Evolutionary conservation across 1,140 invertebrate genomes (phyloP).

Genomic region (Palaemon carinicauda): DNA sequence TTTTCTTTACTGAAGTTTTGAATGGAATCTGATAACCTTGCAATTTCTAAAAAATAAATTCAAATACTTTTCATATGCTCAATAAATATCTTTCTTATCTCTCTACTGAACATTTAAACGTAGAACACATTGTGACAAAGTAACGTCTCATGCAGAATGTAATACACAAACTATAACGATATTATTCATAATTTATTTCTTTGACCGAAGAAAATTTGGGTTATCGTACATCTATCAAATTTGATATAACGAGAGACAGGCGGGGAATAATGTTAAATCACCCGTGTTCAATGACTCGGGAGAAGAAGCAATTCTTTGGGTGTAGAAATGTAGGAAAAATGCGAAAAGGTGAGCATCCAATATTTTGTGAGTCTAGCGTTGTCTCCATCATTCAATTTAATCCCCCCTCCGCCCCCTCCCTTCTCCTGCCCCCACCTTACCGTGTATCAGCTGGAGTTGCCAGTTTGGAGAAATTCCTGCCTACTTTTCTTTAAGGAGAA

Average conservation of each 20-base stretch:
- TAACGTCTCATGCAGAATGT: too few relatives aligned
- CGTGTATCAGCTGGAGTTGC: not conserved
- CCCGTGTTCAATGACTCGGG: slow-evolving; percentile 47
- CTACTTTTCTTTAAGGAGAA: not conserved
- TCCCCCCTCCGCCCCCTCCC: slow-evolving; percentile 35
- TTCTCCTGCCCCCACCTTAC: not conserved
- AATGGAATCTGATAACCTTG: too few relatives aligned
- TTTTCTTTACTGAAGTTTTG: too few relatives aligned
- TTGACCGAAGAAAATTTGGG: not conserved
- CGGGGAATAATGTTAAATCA: slow-evolving; percentile 43
- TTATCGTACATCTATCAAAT: slow-evolving; percentile 38
- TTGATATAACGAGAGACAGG: slow-evolving; percentile 1
- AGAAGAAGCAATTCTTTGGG: slow-evolving; percentile 53
- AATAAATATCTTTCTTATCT: too few relatives aligned
- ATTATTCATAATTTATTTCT: too few relatives aligned
- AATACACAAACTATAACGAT: too few relatives aligned
- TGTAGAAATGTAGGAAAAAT: slow-evolving; percentile 56
- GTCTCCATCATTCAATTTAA: slow-evolving; percentile 58
- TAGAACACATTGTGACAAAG: too few relatives aligned
- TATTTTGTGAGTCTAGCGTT: slow-evolving; percentile 57
- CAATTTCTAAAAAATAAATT: too few relatives aligned
- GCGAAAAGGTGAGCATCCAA: slow-evolving; percentile 55
- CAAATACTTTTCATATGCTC: too few relatives aligned
- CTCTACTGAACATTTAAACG: too few relatives aligned
- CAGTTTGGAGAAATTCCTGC: too few relatives aligned